Percentiles rank a stretch among this genome's conserved stretches.
These are phyloP conservation scores for Spea bombifrons DNA, from an alignment of 2,113 vertebrate genomes.

Conservation along the genomic window DNA sequence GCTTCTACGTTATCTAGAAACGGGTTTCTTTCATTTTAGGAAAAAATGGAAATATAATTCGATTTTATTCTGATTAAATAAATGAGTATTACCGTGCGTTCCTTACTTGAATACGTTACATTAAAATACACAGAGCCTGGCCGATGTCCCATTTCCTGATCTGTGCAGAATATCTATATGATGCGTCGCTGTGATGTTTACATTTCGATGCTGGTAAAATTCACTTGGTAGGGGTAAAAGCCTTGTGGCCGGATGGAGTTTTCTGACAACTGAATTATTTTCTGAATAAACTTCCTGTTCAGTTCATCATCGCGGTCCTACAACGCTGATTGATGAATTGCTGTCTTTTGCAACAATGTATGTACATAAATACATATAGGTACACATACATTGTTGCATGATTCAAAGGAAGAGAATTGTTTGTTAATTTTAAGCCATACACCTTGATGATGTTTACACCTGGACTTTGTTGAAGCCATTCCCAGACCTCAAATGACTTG, in stretches of 20 bases:
- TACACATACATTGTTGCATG: neutral
- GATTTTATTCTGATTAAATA: too few relatives aligned
- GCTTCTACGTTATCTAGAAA: too few relatives aligned
- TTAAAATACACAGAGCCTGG: too few relatives aligned
- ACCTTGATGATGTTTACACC: too few relatives aligned
- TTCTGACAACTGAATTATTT: constrained; percentile 1
- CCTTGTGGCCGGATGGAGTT: neutral
- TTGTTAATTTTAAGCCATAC: too few relatives aligned
- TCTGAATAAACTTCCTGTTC: constrained; percentile 12
- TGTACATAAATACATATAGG: neutral
- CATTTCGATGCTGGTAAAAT: neutral
- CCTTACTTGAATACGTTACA: too few relatives aligned
- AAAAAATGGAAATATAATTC: too few relatives aligned
- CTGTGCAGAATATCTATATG: neutral
- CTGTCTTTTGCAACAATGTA: neutral
- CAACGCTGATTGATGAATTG: neutral
- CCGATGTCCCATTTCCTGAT: neutral
- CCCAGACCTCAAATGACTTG: too few relatives aligned
- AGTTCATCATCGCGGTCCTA: neutral
- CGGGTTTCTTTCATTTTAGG: too few relatives aligned
- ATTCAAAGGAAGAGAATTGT: neutral
- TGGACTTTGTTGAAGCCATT: too few relatives aligned
- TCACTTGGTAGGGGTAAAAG: neutral
- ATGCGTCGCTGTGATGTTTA: neutral
- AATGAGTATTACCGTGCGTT: too few relatives aligned